These are phyloP conservation scores for Pocillopora grandis DNA, from an alignment of 92 coral and sea anemone species.

Conservation along the genomic window DNA sequence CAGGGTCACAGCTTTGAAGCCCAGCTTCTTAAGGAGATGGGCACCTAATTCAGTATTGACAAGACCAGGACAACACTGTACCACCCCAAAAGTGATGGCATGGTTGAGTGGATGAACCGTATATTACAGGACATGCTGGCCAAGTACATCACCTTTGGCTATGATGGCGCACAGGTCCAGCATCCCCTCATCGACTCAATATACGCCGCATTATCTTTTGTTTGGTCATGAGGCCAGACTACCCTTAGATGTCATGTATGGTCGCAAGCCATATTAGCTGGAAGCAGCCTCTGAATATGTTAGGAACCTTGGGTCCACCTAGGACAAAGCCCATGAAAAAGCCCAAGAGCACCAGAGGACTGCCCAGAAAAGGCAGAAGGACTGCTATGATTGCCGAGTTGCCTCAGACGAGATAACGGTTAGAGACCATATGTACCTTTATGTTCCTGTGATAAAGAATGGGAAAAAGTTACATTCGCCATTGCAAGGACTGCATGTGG, in stretches of 20 bases:
- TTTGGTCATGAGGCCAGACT: slow-evolving; percentile 18
- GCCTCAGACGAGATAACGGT: slow-evolving; percentile 31
- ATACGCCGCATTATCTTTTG: neutral
- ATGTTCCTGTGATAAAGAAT: slow-evolving; percentile 22
- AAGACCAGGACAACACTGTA: slow-evolving; percentile 30
- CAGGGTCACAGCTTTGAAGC: slow-evolving; percentile 57
- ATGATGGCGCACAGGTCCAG: slow-evolving; percentile 52
- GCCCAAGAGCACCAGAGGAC: slow-evolving; percentile 35
- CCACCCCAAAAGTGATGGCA: slow-evolving; percentile 47
- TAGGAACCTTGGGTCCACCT: neutral
- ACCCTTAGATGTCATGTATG: slow-evolving; percentile 23
- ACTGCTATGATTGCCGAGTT: slow-evolving; percentile 30
- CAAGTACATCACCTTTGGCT: slow-evolving; percentile 39
- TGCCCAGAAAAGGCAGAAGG: slow-evolving; percentile 46
- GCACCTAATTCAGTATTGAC: slow-evolving; percentile 14
- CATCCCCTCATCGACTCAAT: slow-evolving; percentile 18
- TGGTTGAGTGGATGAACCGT: slow-evolving; percentile 43
- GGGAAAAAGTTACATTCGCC: slow-evolving; percentile 40
- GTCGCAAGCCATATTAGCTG: slow-evolving; percentile 8
- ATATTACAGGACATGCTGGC: slow-evolving; percentile 51
- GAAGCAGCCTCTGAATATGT: slow-evolving; percentile 15
- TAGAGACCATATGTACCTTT: slow-evolving; percentile 39
- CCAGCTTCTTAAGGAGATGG: slow-evolving; percentile 6
- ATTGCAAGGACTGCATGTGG: slow-evolving; percentile 23
- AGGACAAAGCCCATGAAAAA: slow-evolving; percentile 23